Evolutionary conservation across 2,113 vertebrate genomes (phyloP).

Genomic region (Tachysurus fulvidraco): DNA sequence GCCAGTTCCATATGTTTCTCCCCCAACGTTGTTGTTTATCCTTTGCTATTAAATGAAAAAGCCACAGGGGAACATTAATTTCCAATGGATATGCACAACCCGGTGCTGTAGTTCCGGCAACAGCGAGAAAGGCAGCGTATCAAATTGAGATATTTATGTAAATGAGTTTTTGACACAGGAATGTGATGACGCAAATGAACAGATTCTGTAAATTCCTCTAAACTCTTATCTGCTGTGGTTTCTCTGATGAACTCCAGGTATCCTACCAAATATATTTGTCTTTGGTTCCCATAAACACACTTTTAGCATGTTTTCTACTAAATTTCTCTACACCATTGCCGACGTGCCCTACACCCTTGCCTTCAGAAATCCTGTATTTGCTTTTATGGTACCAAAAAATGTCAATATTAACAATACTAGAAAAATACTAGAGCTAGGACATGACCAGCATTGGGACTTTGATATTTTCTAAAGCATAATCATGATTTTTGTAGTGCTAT

Average conservation of each 20-base stretch:
- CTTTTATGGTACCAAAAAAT: neutral
- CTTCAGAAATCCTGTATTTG: neutral
- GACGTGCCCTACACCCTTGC: neutral
- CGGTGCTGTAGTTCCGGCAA: too few species aligned
- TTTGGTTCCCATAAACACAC: neutral
- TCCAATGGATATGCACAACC: neutral
- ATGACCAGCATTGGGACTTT: neutral
- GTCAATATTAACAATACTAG: neutral
- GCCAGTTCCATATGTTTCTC: neutral
- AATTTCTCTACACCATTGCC: neutral
- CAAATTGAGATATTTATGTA: neutral
- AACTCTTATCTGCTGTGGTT: neutral
- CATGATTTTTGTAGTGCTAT: neutral
- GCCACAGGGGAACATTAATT: neutral
- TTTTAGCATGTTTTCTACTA: neutral
- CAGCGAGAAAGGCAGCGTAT: neutral
- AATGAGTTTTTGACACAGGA: neutral
- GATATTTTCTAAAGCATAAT: neutral
- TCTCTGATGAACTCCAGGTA: neutral
- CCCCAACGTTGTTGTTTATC: neutral
- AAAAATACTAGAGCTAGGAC: neutral
- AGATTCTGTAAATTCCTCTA: neutral
- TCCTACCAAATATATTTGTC: neutral
- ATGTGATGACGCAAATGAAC: neutral
- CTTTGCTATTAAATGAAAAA: slow-evolving; percentile 7